Evolutionary conservation across 2,113 vertebrate species (phyloP).

Genomic region (rat (Rattus norvegicus)): GRCr8 NC_086022.1:162099001-162099500

Average conservation of each 20-base stretch:
- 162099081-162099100: neutral
- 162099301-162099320: slow-evolving; percentile 12
- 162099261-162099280: neutral
- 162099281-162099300: neutral
- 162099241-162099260: neutral
- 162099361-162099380: slow-evolving; percentile 2
- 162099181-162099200: neutral
- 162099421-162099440: neutral
- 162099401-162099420: neutral
- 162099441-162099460: neutral
- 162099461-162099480: neutral
- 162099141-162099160: neutral
- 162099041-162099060: neutral
- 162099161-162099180: too few relatives aligned
- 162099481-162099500: neutral
- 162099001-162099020: neutral
- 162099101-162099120: neutral
- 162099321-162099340: neutral
- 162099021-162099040: neutral
- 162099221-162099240: neutral
- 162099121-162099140: neutral
- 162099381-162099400: neutral
- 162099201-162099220: neutral
- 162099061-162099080: neutral
- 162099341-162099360: neutral